Conservation (phyloP, 1,140 invertebrate genomes). For the Teleopsis dalmanni region DNA sequence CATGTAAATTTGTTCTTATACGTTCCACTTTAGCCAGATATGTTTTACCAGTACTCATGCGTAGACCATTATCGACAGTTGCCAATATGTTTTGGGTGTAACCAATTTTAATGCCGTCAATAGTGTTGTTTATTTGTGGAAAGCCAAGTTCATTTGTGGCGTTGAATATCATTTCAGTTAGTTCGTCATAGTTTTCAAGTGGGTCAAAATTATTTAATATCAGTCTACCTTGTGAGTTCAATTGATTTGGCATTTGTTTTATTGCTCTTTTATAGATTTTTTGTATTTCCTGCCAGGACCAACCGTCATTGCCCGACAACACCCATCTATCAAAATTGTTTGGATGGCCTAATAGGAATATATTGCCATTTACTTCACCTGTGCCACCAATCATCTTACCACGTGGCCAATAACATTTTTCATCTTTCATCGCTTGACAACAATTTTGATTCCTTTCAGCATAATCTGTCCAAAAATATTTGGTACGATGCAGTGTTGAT, state of each 20-base stretch:
- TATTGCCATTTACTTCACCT: slow-evolving; percentile 79
- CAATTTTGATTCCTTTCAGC: slow-evolving; percentile 19
- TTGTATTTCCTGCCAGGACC: slow-evolving; percentile 70
- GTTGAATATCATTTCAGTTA: slow-evolving; percentile 35
- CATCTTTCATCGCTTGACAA: slow-evolving; percentile 32
- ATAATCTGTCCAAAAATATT: slow-evolving; percentile 16
- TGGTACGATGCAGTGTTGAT: slow-evolving; percentile 4
- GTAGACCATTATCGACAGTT: slow-evolving; percentile 46
- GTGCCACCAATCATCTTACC: slow-evolving; percentile 76
- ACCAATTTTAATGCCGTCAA: slow-evolving; percentile 42
- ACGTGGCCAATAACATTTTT: slow-evolving; percentile 57
- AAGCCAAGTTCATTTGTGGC: slow-evolving; percentile 31
- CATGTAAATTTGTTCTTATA: slow-evolving; percentile 58
- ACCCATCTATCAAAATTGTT: slow-evolving; percentile 79
- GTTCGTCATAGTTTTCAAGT: slow-evolving; percentile 28
- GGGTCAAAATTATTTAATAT: slow-evolving; percentile 47
- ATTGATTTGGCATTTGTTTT: background rate
- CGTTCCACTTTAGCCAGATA: slow-evolving; percentile 51
- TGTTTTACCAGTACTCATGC: slow-evolving; percentile 48
- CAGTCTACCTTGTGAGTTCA: slow-evolving; percentile 47
- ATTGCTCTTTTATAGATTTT: slow-evolving; percentile 50
- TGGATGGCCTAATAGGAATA: slow-evolving; percentile 77
- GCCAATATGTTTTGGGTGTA: slow-evolving; percentile 39
- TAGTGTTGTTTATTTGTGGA: slow-evolving; percentile 32
- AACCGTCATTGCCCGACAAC: slow-evolving; percentile 59